Evolutionary conservation across 2,888 invertebrate genomes (phyloP), one percentile per base, ranked within the genome.

Genomic region (Entomobrya multifasciata): DNA sequence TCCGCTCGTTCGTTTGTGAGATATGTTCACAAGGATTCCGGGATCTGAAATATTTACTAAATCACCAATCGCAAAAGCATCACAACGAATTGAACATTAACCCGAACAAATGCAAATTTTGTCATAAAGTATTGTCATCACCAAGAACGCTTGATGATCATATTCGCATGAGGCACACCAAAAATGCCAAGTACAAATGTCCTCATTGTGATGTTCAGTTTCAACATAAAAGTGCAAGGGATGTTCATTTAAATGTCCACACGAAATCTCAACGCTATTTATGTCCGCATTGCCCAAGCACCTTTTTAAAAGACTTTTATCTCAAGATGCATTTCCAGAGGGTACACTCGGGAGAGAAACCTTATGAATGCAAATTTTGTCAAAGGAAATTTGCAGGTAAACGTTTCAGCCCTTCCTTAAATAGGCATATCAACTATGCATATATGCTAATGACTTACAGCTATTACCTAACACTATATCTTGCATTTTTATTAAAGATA

Each of bases 1-100:
- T 67, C 0, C 25, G 74, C 10, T 67, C 77, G 0, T 84, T 22
- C 27, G 76, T 77, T 0, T 84, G 83, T 22, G 83, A 84, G 41
- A 0, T 84, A n/a, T 84, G 83, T 41, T 84, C 76, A 0, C 49
- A 84, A 30, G 27, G 65, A 27, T 84, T 84, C 20, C 11, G 25
- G n/a, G 65, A 36, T 1, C 25, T 84, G 8, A 77, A 15, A 15
- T 78, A 85, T 70, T 72, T 85, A 17, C 57, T 70, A 70, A 57
- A 78, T 78, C 84, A 85, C 49, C 84, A 85, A 25, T 13, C 62
- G 0, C 84, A 70, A 27, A 77, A 60, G 60, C 84, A 85, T 44
- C 60, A 78, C 22, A 20, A 57, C 3, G 78, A 85, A n/a, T 30
- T 85, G 11, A 85, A 85, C 11, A 49, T 85, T 4, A 30, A 78